phyloP scores from a whole-genome alignment of 2,888 invertebrate genomes.

The Seladonia tumulorum region DNA sequence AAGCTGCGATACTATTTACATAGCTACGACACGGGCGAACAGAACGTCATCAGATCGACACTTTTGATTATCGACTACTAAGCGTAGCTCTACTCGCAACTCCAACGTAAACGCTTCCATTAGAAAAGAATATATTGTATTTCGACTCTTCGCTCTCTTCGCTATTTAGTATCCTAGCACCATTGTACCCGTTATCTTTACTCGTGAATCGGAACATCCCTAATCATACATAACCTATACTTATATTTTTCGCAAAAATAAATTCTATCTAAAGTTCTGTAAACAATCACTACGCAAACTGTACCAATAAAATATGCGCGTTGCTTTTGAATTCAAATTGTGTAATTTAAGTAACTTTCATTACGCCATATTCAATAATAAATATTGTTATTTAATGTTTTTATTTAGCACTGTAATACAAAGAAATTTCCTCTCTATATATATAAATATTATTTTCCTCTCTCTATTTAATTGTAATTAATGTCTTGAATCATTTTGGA shows the following conservation, averaged over 20 bases:
- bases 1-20: too few relatives aligned
- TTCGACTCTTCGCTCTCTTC: too few relatives aligned
- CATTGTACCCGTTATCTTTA: neutral
- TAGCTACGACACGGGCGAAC: too few relatives aligned
- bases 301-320: neutral
- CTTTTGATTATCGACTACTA: too few relatives aligned
- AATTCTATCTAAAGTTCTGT: neutral
- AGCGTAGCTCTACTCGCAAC: too few relatives aligned
- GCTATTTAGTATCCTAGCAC: neutral
- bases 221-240: neutral
- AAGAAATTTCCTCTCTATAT: neutral
- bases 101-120: too few relatives aligned
- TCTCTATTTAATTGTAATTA: neutral
- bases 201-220: neutral
- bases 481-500: conserved; percentile 37
- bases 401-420: neutral
- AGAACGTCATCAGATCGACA: too few relatives aligned
- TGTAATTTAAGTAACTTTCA: neutral
- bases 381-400: neutral
- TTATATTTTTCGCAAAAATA: neutral
- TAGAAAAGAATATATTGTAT: too few relatives aligned
- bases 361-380: neutral
- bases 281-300: neutral
- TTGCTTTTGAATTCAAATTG: neutral
- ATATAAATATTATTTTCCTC: too few relatives aligned